Conservation (phyloP, 2,797 vertebrate genomes). For the Cottoperca gobio region DNA sequence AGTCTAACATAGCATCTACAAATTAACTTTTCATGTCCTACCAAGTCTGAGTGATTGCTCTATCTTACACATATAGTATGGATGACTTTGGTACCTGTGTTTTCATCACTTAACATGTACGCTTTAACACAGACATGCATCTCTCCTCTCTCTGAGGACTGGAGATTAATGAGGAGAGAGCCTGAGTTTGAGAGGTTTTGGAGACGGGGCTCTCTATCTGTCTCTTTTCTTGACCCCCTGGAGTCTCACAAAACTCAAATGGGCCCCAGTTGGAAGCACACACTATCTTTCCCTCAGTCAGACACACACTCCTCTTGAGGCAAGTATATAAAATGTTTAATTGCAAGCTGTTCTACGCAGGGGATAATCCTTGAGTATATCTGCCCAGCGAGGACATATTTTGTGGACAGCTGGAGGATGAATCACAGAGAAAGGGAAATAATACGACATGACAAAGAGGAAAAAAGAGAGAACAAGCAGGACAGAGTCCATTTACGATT, state of each 20-base stretch:
- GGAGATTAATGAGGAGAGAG: constrained; percentile 56
- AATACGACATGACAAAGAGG: constrained; percentile 38
- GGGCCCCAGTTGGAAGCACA: constrained; percentile 51
- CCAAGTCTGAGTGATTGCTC: not conserved
- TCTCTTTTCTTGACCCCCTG: constrained; percentile 54
- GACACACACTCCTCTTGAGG: constrained; percentile 59
- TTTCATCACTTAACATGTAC: constrained; percentile 7
- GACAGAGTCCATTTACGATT: constrained; percentile 17
- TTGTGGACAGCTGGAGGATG: constrained; percentile 76
- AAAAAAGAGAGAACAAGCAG: constrained; percentile 25
- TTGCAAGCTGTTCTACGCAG: constrained; percentile 54
- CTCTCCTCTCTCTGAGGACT: constrained; percentile 39
- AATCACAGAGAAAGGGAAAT: constrained; percentile 62
- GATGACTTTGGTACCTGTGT: constrained; percentile 3
- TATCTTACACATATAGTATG: not conserved
- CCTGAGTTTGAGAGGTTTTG: constrained; percentile 40
- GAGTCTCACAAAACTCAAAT: constrained; percentile 65
- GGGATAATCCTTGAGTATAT: constrained; percentile 66
- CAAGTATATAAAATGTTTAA: constrained; percentile 74
- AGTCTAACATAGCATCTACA: not conserved
- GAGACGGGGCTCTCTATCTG: constrained; percentile 57
- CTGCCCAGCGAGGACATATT: constrained; percentile 59
- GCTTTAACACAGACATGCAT: constrained; percentile 14
- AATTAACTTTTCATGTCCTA: not conserved
- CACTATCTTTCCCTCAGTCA: constrained; percentile 32